These are phyloP conservation scores for Nomada flava DNA, from an alignment of 2,888 invertebrate genomes.

Conservation along the genomic window DNA sequence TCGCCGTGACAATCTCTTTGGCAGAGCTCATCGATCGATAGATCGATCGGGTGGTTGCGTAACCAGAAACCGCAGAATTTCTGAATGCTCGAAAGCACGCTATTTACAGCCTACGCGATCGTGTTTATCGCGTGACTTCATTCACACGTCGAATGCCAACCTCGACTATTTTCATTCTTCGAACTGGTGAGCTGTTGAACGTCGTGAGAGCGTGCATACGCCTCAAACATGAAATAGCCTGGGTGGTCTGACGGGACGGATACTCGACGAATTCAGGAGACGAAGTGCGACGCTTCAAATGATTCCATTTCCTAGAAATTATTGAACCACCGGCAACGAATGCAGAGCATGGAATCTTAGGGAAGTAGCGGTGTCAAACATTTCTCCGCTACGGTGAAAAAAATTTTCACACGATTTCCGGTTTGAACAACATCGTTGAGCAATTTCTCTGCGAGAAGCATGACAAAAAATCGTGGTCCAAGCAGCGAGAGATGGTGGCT, in stretches of 20 bases:
- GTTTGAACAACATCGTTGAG: background rate
- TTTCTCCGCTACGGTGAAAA: background rate
- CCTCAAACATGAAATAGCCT: constrained; percentile 38
- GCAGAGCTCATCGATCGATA: constrained; percentile 14
- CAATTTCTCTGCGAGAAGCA: constrained; percentile 15
- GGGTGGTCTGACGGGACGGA: constrained; percentile 42
- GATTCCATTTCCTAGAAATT: constrained; percentile 24
- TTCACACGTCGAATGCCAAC: constrained; percentile 47
- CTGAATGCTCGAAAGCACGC: constrained; percentile 59
- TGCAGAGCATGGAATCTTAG: background rate
- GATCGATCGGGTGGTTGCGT: constrained; percentile 53
- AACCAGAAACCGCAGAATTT: constrained; percentile 62
- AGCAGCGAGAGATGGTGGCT: constrained; percentile 46
- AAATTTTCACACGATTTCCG: constrained; percentile 2
- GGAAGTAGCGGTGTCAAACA: background rate
- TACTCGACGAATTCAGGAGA: background rate
- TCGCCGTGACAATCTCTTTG: background rate
- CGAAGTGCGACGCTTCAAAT: constrained; percentile 30
- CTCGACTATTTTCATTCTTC: constrained; percentile 61
- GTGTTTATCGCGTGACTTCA: constrained; percentile 63
- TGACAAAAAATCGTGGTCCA: constrained; percentile 43
- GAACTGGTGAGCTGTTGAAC: constrained; percentile 40
- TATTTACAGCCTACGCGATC: constrained; percentile 56
- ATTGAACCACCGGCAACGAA: background rate
- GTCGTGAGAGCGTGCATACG: constrained; percentile 16